Base-by-base conservation (phyloP, 1,140 invertebrate species). In the Riptortus pedestris region DNA sequence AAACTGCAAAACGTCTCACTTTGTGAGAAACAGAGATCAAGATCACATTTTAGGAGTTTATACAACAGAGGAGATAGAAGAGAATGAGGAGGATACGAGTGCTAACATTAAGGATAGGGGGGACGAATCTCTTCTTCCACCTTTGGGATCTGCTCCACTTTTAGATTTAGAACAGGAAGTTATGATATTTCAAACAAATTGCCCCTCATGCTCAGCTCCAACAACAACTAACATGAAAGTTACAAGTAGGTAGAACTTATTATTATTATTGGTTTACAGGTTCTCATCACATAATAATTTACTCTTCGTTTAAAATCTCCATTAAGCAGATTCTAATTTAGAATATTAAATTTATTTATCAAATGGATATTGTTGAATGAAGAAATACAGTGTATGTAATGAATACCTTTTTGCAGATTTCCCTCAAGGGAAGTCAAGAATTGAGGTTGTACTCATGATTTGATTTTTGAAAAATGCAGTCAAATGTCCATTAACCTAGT, bases 191-290 rank as follows among this genome's bases (percentile, higher is more conserved):
- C 72, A 77, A 4, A 93, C 90, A 9, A 90, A 93, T 73, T 99
- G 96, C 74, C 86, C 90, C 1, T 80, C 84, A 64, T 99, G 96
- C 74, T 83, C 85, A 64, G 79, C 81, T 9, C 84, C 85, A 0
- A 92, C 90, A 69, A 78, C 85, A 60, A 97, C 93, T 1, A 96
- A 97, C 72, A 98, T 99, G 96, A 99, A 98, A 77, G 71, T 96
- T 51, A 95, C 93, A 12, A 87, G 85, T 88, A 83, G 75, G 76
- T 77, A 77, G 79, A 75, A n/a, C n/a, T n/a, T n/a, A n/a, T n/a
- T n/a, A n/a, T n/a, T n/a, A n/a, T n/a, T n/a, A n/a, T n/a, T n/a
- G n/a, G n/a, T n/a, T n/a, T n/a, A n/a, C n/a, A n/a, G n/a, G n/a
- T n/a, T n/a, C n/a, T n/a, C n/a, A n/a, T n/a, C n/a, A n/a, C n/a